Evolutionary conservation across 2,113 vertebrate species (phyloP).

Genomic region (Lasiurus borealis): DNA sequence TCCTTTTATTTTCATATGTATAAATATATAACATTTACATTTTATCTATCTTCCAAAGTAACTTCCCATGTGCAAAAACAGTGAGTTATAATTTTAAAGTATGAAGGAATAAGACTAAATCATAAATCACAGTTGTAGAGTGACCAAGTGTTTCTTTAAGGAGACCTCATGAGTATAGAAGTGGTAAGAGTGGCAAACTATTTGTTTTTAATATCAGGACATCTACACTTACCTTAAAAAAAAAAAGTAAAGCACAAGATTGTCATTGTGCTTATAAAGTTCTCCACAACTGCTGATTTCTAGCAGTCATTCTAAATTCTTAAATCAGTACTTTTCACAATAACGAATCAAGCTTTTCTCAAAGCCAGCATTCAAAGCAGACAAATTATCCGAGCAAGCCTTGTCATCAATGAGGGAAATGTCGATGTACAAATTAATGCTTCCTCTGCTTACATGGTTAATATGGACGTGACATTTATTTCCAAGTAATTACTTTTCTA

Average conservation of each 20-base stretch:
- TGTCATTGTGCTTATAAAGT: constrained; percentile 51
- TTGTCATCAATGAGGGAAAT: constrained; percentile 31
- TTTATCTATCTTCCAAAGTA: constrained; percentile 84
- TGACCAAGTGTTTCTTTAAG: constrained; percentile 70
- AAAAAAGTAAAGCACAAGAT: constrained; percentile 54
- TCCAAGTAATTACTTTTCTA: constrained; percentile 59
- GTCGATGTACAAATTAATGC: background rate
- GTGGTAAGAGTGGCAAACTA: constrained; percentile 3
- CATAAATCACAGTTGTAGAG: constrained; percentile 79
- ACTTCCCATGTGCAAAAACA: constrained; percentile 82
- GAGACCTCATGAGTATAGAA: constrained; percentile 29
- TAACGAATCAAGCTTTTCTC: constrained; percentile 42
- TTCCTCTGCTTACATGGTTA: background rate
- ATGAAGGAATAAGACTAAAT: constrained; percentile 81
- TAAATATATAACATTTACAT: constrained; percentile 90
- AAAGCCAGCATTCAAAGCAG: constrained; percentile 19
- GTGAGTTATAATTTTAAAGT: constrained; percentile 80
- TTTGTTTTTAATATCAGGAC: background rate
- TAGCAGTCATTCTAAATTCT: constrained; percentile 51
- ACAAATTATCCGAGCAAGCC: constrained; percentile 28
- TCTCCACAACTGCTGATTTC: constrained; percentile 53
- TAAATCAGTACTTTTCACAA: constrained; percentile 19
- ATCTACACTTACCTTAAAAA: constrained; percentile 70
- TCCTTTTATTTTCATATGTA: constrained; percentile 84
- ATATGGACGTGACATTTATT: constrained; percentile 18